A percentile compares a stretch with the other conserved stretches of the same genome.
Conservation (phyloP, 2,113 vertebrate genomes). For the Tragelaphus buxtoni region DNA sequence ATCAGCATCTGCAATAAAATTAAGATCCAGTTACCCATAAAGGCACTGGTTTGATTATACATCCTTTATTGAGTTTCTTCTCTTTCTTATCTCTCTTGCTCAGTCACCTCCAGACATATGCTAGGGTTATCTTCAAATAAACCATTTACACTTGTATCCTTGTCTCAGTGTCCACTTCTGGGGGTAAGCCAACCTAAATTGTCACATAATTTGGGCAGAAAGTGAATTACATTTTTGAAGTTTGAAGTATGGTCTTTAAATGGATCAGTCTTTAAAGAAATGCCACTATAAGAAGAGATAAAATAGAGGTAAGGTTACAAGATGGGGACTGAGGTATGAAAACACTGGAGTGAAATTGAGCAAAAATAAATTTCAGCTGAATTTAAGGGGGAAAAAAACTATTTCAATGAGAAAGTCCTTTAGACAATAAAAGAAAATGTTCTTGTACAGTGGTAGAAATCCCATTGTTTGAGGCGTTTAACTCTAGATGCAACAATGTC, state of each 20-base stretch:
- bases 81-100: neutral
- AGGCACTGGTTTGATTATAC: too few species aligned
- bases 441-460: neutral
- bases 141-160: neutral
- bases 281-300: neutral
- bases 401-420: constrained; percentile 32
- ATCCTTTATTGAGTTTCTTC: neutral
- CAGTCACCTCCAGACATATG: neutral
- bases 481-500: neutral
- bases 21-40: neutral
- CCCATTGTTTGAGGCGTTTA: constrained; percentile 38
- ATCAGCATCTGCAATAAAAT: neutral
- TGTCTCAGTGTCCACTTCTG: neutral
- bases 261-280: neutral
- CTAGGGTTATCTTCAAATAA: neutral
- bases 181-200: neutral
- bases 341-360: constrained; percentile 58
- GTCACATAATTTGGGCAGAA: neutral
- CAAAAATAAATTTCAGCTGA: constrained; percentile 59
- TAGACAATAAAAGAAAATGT: constrained; percentile 44
- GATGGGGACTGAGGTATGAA: neutral
- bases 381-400: neutral
- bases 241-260: constrained; percentile 11
- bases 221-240: constrained; percentile 22
- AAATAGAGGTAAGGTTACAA: constrained; percentile 15